Percentiles rank a stretch among this genome's conserved stretches.
Evolutionary conservation across 1,140 invertebrate genomes (phyloP).

Genomic region (Sitophilus oryzae): DNA sequence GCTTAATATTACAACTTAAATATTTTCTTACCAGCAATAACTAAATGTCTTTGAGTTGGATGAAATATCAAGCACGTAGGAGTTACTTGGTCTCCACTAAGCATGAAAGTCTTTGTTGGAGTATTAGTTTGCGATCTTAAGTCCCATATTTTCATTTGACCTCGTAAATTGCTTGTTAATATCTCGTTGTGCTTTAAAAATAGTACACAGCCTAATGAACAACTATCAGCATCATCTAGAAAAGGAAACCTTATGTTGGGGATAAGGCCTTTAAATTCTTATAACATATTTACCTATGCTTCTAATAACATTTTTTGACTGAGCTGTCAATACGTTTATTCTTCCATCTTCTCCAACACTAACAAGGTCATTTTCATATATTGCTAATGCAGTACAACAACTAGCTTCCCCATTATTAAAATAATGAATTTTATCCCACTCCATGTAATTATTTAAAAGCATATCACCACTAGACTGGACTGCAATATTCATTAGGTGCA

Average conservation of each 20-base stretch:
- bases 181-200: constrained; percentile 75
- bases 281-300: constrained; percentile 50
- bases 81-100: constrained; percentile 60
- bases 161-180: constrained; percentile 75
- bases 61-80: constrained; percentile 71
- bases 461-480: constrained; percentile 48
- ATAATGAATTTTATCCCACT: constrained; percentile 61
- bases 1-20: constrained; percentile 36
- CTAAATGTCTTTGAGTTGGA: constrained; percentile 78
- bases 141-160: constrained; percentile 85
- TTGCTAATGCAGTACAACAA: constrained; percentile 61
- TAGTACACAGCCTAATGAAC: constrained; percentile 67
- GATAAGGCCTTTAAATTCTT: background rate
- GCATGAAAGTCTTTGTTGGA: constrained; percentile 57
- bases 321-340: constrained; percentile 62
- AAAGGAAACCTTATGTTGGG: constrained; percentile 12
- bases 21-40: constrained; percentile 77
- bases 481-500: constrained; percentile 56
- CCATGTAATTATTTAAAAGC: constrained; percentile 45
- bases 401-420: constrained; percentile 53
- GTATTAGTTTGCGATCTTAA: constrained; percentile 55
- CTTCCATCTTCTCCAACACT: constrained; percentile 79
- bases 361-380: constrained; percentile 64
- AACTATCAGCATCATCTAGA: constrained; percentile 72
- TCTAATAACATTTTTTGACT: constrained; percentile 54